Conservation (phyloP, 2,888 invertebrate species). For the Ophion obscuratus region DNA sequence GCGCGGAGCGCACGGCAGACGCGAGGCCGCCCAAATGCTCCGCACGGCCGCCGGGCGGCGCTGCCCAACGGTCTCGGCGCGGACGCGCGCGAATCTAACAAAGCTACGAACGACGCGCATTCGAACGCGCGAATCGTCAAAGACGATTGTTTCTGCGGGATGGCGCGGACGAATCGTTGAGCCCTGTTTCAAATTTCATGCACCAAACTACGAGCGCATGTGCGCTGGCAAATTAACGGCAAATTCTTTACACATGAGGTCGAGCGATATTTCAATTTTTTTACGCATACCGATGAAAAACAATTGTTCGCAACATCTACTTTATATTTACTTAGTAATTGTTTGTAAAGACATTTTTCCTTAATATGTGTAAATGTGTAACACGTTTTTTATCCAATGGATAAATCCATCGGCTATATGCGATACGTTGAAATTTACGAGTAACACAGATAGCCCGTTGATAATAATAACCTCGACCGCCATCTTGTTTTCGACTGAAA, state of each 20-base stretch:
- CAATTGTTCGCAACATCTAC: too few relatives aligned
- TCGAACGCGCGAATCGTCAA: neutral
- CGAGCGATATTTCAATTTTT: neutral
- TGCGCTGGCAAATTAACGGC: neutral
- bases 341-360: too few relatives aligned
- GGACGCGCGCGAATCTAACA: neutral
- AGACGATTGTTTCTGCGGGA: neutral
- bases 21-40: neutral
- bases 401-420: too few relatives aligned
- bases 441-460: neutral
- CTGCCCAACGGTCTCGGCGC: conserved; percentile 5
- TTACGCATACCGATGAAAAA: too few relatives aligned
- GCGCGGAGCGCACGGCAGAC: neutral
- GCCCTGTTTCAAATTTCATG: neutral
- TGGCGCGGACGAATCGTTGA: neutral
- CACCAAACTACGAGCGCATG: neutral
- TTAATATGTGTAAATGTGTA: too few relatives aligned
- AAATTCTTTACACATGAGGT: neutral
- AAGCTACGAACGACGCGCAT: neutral
- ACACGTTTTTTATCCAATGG: too few relatives aligned
- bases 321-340: too few relatives aligned
- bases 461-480: neutral
- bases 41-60: conserved; percentile 3
- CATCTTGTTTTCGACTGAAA: neutral
- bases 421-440: too few relatives aligned